Percentiles rank a stretch among this genome's conserved stretches.
These are phyloP conservation scores for Drosophila tani DNA, from an alignment of 1,140 invertebrate species.

Conservation along the genomic window DNA sequence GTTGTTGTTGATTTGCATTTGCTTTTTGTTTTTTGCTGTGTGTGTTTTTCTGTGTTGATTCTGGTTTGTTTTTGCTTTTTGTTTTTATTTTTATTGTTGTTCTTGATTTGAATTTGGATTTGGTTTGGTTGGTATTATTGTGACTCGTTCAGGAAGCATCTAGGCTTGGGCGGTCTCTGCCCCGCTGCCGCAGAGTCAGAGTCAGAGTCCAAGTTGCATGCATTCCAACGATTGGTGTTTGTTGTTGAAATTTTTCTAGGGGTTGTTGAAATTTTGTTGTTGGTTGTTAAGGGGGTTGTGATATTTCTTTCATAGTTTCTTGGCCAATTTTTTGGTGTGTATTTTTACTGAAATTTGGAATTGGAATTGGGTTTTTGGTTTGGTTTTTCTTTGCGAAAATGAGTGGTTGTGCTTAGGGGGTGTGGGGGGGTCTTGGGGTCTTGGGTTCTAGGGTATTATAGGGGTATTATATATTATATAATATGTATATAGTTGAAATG, in stretches of 20 bases:
- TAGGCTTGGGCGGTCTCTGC: conserved; percentile 30
- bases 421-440: background rate
- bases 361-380: conserved; percentile 17
- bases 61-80: conserved; percentile 20
- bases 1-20: conserved; percentile 15
- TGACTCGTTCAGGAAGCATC: conserved; percentile 50
- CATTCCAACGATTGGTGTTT: conserved; percentile 28
- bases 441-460: background rate
- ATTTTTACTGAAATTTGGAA: conserved; percentile 22
- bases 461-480: conserved; percentile 7
- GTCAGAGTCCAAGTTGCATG: conserved; percentile 26
- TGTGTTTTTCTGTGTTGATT: conserved; percentile 24
- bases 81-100: conserved; percentile 32
- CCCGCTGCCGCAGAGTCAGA: conserved; percentile 26
- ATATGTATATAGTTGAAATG: conserved; percentile 45
- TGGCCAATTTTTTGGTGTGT: conserved; percentile 29
- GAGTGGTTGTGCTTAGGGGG: conserved; percentile 7
- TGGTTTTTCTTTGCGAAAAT: conserved; percentile 1
- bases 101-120: conserved; percentile 55
- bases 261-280: conserved; percentile 8
- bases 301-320: background rate
- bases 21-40: conserved; percentile 45
- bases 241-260: conserved; percentile 1
- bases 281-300: conserved; percentile 14
- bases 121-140: conserved; percentile 54